Evolutionary conservation across 2,888 invertebrate species (phyloP).

Genomic region (Drosophila pegasa): DNA sequence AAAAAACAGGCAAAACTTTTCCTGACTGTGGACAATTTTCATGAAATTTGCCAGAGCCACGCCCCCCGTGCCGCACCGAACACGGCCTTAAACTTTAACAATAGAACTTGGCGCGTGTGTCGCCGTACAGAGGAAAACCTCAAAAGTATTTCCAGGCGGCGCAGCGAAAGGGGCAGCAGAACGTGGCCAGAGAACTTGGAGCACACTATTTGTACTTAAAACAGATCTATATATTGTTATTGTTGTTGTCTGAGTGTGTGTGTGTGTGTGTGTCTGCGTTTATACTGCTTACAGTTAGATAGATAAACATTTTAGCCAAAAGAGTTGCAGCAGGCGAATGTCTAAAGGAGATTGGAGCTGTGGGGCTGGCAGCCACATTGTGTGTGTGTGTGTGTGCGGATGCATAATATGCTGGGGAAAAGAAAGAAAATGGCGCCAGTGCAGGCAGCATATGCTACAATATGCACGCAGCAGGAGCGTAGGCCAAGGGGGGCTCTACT

Average conservation of each 20-base stretch:
- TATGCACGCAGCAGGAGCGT: slow-evolving; percentile 25
- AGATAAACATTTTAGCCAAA: slow-evolving; percentile 72
- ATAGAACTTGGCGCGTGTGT: slow-evolving; percentile 59
- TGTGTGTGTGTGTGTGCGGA: slow-evolving; percentile 26
- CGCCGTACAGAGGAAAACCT: slow-evolving; percentile 50
- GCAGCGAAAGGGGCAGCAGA: neutral
- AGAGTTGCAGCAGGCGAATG: slow-evolving; percentile 38
- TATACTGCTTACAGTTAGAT: slow-evolving; percentile 68
- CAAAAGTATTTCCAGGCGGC: slow-evolving; percentile 65
- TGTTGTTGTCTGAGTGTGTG: slow-evolving; percentile 28
- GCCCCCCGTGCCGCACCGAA: slow-evolving; percentile 26
- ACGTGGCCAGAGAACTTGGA: slow-evolving; percentile 21
- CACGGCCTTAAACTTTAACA: slow-evolving; percentile 63
- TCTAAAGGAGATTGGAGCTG: slow-evolving; percentile 15
- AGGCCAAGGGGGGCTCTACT: slow-evolving; percentile 1
- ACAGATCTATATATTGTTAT: slow-evolving; percentile 67
- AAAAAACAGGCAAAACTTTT: slow-evolving; percentile 37
- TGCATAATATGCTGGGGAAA: slow-evolving; percentile 61
- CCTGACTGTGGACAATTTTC: slow-evolving; percentile 62
- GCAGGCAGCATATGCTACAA: slow-evolving; percentile 54
- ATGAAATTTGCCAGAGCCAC: slow-evolving; percentile 65
- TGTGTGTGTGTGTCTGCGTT: slow-evolving; percentile 35
- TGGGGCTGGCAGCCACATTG: slow-evolving; percentile 30
- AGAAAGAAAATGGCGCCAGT: slow-evolving; percentile 54
- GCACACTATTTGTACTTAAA: slow-evolving; percentile 73